Evolutionary conservation across 1,140 invertebrate genomes (phyloP).

Genomic region (Cotesia vestalis): DNA sequence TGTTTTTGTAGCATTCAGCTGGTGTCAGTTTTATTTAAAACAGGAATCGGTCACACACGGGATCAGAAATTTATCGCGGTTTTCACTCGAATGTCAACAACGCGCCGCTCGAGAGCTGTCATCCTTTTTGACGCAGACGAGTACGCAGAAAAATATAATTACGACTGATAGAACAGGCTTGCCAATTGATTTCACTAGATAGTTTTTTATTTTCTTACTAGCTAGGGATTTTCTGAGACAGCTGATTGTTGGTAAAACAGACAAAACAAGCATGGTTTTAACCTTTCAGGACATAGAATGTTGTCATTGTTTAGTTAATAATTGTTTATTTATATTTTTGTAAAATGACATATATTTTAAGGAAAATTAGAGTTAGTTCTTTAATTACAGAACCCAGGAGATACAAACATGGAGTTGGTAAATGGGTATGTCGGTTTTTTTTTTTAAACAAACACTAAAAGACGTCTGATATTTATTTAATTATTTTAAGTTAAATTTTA

Average conservation of each 20-base stretch:
- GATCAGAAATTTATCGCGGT: slow-evolving; percentile 28
- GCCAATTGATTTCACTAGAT: background rate
- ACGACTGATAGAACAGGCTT: background rate
- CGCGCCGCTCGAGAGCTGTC: slow-evolving; percentile 47
- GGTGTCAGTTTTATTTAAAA: background rate
- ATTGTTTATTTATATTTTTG: background rate
- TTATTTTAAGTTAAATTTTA: slow-evolving; percentile 1
- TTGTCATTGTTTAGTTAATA: background rate
- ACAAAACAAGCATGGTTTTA: too few species aligned
- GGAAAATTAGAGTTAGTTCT: slow-evolving; percentile 31
- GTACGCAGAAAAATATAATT: slow-evolving; percentile 39
- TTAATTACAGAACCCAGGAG: slow-evolving; percentile 42
- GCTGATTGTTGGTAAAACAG: too few species aligned
- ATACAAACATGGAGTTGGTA: slow-evolving; percentile 39
- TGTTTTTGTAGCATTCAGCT: slow-evolving; percentile 31
- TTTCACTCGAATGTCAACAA: slow-evolving; percentile 48
- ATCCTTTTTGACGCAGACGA: slow-evolving; percentile 51
- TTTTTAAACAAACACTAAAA: background rate
- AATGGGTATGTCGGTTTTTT: slow-evolving; percentile 54
- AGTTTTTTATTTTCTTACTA: background rate
- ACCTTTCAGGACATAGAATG: too few species aligned
- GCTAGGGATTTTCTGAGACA: background rate
- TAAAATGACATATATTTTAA: slow-evolving; percentile 39
- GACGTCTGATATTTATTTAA: background rate
- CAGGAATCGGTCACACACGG: slow-evolving; percentile 16